Evolutionary conservation across 2,113 vertebrate genomes (phyloP), one percentile per base, ranked within the genome.

Genomic region (Lampris incognitus): DNA sequence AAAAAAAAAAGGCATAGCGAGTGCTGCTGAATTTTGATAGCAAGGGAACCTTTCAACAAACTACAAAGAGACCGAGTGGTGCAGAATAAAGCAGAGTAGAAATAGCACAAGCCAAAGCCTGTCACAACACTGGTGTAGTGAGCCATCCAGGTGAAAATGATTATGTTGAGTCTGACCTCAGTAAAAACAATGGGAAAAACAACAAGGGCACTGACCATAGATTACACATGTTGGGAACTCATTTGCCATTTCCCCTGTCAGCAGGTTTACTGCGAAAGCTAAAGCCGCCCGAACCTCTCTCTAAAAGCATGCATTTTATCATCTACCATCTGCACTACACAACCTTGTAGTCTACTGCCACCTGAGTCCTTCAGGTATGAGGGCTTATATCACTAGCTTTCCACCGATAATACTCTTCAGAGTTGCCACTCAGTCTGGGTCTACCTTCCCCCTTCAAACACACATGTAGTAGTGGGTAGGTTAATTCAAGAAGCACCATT

Each of bases 71-170:
- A 36, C 37, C 46, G 48, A 72, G 74, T n/a, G 41, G 64, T 63
- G 66, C 64, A 79, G 76, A 82, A 75, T 74, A 72, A 80, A 80
- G 76, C 72, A 74, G 61, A 69, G 72, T n/a, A 79, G 57, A 81
- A 84, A 74, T 69, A 90, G 85, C 74, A 87, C 49, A 74, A 50
- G 64, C 69, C 75, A 85, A 90, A 79, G 50, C 63, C 86, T 85
- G 78, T 88, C 83, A 91, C 67, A 90, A 88, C 89, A 89, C 48
- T 75, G 79, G 63, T 84, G 84, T 83, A 86, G 79, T 87, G 81
- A 90, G 82, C 85, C 86, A 91, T 81, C 80, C 88, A 91, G 89
- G 89, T 92, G 82, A 90, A 90, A 86, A 79, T 73, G 36, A 85
- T 77, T 64, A 79, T 49, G 85, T 82, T 56, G 68, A 85, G 79